Percentiles rank a stretch among this genome's conserved stretches.
phyloP scores from a whole-genome alignment of 1,140 invertebrate genomes.

The Ips typographus region DNA sequence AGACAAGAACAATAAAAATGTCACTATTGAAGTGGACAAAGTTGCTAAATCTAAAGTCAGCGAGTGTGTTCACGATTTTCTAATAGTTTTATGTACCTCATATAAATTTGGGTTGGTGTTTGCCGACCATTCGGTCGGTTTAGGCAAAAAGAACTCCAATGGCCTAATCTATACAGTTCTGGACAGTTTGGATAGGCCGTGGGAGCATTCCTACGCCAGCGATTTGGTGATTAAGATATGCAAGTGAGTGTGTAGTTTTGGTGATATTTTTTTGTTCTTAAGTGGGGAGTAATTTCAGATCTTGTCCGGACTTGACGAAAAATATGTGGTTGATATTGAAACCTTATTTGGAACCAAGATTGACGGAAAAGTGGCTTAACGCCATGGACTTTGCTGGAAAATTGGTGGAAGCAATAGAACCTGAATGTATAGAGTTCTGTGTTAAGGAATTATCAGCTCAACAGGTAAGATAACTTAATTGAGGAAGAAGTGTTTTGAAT shows the following conservation, averaged over 20 bases:
- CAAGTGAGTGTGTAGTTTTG: slow-evolving; percentile 20
- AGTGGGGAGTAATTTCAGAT: slow-evolving; percentile 37
- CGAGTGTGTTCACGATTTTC: slow-evolving; percentile 62
- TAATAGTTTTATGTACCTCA: slow-evolving; percentile 69
- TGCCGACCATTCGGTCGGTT: slow-evolving; percentile 61
- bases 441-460: slow-evolving; percentile 44
- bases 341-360: slow-evolving; percentile 60
- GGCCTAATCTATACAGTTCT: slow-evolving; percentile 64
- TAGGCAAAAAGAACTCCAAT: slow-evolving; percentile 61
- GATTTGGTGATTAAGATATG: slow-evolving; percentile 65
- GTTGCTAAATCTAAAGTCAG: slow-evolving; percentile 60
- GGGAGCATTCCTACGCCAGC: slow-evolving; percentile 64
- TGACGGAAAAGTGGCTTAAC: slow-evolving; percentile 61
- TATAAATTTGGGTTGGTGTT: slow-evolving; percentile 70
- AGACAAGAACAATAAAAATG: slow-evolving; percentile 39
- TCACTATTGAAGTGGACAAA: slow-evolving; percentile 46
- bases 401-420: slow-evolving; percentile 54
- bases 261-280: slow-evolving; percentile 7
- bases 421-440: slow-evolving; percentile 50
- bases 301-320: slow-evolving; percentile 72
- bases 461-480: slow-evolving; percentile 35
- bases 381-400: slow-evolving; percentile 58
- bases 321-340: slow-evolving; percentile 61
- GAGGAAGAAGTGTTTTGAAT: not conserved
- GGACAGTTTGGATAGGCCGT: slow-evolving; percentile 63